Conservation (phyloP, 2,888 invertebrate species). For the Danaus chrysippus region DNA sequence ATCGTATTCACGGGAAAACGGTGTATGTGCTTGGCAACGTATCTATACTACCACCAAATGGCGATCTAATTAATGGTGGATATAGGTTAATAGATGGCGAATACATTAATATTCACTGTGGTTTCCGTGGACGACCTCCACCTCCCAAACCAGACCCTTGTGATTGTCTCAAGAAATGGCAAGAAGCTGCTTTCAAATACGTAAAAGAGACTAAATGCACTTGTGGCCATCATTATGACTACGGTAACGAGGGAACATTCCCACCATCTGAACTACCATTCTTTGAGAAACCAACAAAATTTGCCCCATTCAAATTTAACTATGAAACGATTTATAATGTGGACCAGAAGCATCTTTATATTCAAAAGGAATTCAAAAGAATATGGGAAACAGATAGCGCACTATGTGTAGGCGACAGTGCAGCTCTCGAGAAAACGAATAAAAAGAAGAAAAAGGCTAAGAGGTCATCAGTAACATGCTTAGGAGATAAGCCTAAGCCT, state of each 20-base stretch:
- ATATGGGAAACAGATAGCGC: slow-evolving; percentile 64
- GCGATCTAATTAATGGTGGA: slow-evolving; percentile 66
- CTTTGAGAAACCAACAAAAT: slow-evolving; percentile 55
- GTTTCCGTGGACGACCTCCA: slow-evolving; percentile 47
- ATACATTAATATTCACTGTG: slow-evolving; percentile 55
- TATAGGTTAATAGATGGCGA: slow-evolving; percentile 41
- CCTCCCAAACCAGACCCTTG: slow-evolving; percentile 48
- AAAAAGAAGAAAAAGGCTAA: slow-evolving; percentile 42
- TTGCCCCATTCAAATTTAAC: slow-evolving; percentile 48
- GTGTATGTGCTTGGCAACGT: slow-evolving; percentile 54
- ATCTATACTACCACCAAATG: slow-evolving; percentile 47
- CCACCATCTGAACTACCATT: slow-evolving; percentile 54
- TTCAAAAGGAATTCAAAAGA: slow-evolving; percentile 59
- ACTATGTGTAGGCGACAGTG: slow-evolving; percentile 45
- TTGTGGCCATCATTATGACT: slow-evolving; percentile 62
- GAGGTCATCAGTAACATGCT: slow-evolving; percentile 47
- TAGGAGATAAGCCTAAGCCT: slow-evolving; percentile 51
- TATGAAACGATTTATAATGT: slow-evolving; percentile 61
- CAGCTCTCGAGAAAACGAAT: slow-evolving; percentile 36
- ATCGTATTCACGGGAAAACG: slow-evolving; percentile 45
- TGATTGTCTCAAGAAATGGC: slow-evolving; percentile 59
- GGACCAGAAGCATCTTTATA: slow-evolving; percentile 48
- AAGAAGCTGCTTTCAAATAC: slow-evolving; percentile 50
- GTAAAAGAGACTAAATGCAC: slow-evolving; percentile 55
- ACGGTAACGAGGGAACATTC: slow-evolving; percentile 54